These are phyloP conservation scores for Phocides pigmalion DNA, from an alignment of 1,140 invertebrate species.

Conservation along the genomic window DNA sequence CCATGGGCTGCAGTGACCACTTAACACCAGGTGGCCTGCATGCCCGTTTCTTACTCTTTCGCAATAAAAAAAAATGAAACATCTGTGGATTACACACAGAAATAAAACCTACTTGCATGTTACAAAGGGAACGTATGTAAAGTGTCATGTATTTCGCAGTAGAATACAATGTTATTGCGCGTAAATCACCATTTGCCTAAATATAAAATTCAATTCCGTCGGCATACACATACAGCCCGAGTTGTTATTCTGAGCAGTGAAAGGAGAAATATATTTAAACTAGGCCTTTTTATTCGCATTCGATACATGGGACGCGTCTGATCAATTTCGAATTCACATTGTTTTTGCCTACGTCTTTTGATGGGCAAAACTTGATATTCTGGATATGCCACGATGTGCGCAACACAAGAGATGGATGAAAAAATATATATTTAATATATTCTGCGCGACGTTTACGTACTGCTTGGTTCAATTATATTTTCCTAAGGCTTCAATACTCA, in stretches of 20 bases:
- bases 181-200: background rate
- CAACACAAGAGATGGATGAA: too few relatives aligned
- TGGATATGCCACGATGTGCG: background rate
- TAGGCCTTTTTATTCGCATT: slow-evolving; percentile 19
- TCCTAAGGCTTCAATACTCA: too few relatives aligned
- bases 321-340: slow-evolving; percentile 31
- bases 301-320: background rate
- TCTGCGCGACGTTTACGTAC: too few relatives aligned
- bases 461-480: too few relatives aligned
- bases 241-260: slow-evolving; percentile 2
- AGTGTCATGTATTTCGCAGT: too few relatives aligned
- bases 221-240: background rate
- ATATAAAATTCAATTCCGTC: slow-evolving; percentile 15
- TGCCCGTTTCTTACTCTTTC: too few relatives aligned
- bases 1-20: too few relatives aligned
- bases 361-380: slow-evolving; percentile 19
- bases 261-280: slow-evolving; percentile 17
- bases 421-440: too few relatives aligned
- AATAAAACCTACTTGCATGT: background rate
- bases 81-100: too few relatives aligned
- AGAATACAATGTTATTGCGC: background rate
- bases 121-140: too few relatives aligned
- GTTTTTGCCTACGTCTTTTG: slow-evolving; percentile 12
- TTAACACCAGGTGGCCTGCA: too few relatives aligned
- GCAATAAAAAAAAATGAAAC: too few relatives aligned